phyloP scores from a whole-genome alignment of 2,113 vertebrate species.

The Aplodontia rufa region DNA sequence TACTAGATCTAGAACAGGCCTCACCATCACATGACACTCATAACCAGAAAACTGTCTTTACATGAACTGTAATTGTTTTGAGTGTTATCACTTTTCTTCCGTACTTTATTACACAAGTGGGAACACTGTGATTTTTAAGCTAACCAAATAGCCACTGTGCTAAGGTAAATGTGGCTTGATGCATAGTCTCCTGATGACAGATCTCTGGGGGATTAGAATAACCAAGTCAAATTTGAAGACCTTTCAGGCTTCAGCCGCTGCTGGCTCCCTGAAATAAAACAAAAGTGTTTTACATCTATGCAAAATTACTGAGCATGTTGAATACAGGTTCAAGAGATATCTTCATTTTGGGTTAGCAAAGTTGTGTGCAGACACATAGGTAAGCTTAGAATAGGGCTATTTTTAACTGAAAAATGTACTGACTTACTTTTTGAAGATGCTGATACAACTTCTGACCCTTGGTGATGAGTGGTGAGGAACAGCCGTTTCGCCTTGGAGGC shows the following conservation, averaged over 20 bases:
- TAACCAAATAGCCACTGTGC: not conserved
- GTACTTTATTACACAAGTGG: not conserved
- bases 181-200: not conserved
- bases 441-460: constrained; percentile 55
- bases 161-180: not conserved
- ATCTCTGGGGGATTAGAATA: not conserved
- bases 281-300: constrained; percentile 10
- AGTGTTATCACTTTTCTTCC: not conserved
- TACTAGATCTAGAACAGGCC: not conserved
- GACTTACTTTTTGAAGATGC: constrained; percentile 56
- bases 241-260: not conserved
- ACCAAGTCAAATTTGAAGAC: constrained; percentile 22
- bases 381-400: constrained; percentile 77
- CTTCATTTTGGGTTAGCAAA: constrained; percentile 33
- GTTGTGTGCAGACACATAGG: constrained; percentile 5
- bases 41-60: not conserved
- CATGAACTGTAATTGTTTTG: not conserved
- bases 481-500: constrained; percentile 46
- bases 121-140: not conserved
- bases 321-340: not conserved
- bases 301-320: not conserved
- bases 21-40: not conserved
- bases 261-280: constrained; percentile 35
- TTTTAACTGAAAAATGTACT: constrained; percentile 70
- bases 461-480: constrained; percentile 63